A percentile compares a stretch with the other conserved stretches of the same genome.
These are phyloP conservation scores for Oncorhynchus clarkii DNA, from an alignment of 2,113 vertebrate species.

Conservation along the genomic window DNA sequence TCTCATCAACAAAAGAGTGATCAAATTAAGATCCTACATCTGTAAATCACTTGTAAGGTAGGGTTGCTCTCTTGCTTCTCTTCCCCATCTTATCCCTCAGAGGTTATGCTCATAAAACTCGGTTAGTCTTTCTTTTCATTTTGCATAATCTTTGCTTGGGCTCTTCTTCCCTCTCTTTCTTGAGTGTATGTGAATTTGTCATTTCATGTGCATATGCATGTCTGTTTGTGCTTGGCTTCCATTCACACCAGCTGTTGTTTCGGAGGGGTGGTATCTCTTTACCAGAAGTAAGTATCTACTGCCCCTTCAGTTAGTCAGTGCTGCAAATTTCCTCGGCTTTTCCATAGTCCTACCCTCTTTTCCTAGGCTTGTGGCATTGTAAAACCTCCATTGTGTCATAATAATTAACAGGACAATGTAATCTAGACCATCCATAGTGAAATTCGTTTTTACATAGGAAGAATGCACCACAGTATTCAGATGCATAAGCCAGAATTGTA, in stretches of 20 bases:
- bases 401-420: no score
- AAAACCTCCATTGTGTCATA: no score
- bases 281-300: constrained; percentile 79
- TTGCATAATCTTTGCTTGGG: background rate
- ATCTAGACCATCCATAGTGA: no score
- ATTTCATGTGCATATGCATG: constrained; percentile 6
- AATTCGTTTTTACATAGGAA: no score
- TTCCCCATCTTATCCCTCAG: background rate
- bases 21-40: background rate
- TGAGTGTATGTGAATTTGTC: background rate
- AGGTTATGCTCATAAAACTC: no score
- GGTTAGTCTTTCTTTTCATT: background rate
- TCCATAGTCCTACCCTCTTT: no score
- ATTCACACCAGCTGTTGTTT: constrained; percentile 79
- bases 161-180: constrained; percentile 9
- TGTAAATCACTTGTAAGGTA: background rate
- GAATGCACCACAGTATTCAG: no score
- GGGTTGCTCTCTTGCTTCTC: background rate
- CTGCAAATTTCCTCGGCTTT: no score
- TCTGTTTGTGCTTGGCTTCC: constrained; percentile 35
- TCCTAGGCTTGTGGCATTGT: no score
- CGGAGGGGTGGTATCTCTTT: constrained; percentile 79
- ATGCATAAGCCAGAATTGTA: no score
- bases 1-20: no score
- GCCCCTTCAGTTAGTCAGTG: no score